Conservation (phyloP, 2,888 invertebrate genomes). For the Tetrapedia diversipes region DNA sequence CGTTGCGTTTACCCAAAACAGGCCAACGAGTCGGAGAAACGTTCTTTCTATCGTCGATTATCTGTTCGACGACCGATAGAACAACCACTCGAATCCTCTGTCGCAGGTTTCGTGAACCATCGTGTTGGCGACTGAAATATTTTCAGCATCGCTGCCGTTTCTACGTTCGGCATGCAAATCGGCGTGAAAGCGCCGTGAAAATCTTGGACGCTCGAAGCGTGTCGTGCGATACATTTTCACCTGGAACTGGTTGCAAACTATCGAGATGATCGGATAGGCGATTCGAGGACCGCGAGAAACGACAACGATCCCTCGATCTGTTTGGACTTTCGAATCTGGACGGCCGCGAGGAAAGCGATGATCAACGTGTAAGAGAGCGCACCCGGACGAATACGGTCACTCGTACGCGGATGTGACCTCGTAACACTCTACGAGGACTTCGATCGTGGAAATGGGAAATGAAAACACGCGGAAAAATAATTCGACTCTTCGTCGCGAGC, state of each 20-base stretch:
- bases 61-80: too few relatives aligned
- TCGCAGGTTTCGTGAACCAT: too few relatives aligned
- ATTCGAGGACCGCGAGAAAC: background rate
- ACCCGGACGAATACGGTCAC: conserved; percentile 35
- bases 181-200: too few relatives aligned
- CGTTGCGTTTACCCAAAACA: too few relatives aligned
- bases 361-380: conserved; percentile 8
- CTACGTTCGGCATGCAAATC: conserved; percentile 36
- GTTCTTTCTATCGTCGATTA: too few relatives aligned
- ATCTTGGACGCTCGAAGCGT: too few relatives aligned
- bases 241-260: too few relatives aligned
- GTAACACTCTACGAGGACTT: conserved; percentile 54
- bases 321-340: conserved; percentile 19
- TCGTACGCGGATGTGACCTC: conserved; percentile 65
- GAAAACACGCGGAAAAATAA: conserved; percentile 27
- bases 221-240: too few relatives aligned
- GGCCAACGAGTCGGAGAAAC: too few relatives aligned
- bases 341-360: conserved; percentile 8
- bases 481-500: background rate
- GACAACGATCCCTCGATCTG: background rate
- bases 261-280: background rate
- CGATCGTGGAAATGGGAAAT: conserved; percentile 57
- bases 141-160: conserved; percentile 19
- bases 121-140: too few relatives aligned
- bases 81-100: too few relatives aligned